phyloP scores from a whole-genome alignment of 2,797 vertebrate species.

The Tokudaia muenninki region DNA sequence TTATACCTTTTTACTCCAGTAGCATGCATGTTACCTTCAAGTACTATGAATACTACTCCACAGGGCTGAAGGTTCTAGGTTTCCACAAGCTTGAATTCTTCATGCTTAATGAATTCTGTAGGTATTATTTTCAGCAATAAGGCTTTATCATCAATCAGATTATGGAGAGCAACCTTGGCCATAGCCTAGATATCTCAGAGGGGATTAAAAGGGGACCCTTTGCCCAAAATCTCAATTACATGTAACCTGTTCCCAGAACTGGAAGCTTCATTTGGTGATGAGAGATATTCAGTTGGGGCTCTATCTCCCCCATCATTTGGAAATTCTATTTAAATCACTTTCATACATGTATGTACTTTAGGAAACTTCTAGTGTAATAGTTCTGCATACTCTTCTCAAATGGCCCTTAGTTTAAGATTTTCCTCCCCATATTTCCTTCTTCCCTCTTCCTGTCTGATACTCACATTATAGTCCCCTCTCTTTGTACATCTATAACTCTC shows the following conservation, averaged over 20 bases:
- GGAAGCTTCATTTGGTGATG: too few relatives aligned
- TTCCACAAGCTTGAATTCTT: background rate
- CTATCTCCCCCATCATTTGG: background rate
- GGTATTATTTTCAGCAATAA: background rate
- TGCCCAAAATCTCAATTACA: background rate
- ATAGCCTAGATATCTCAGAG: background rate
- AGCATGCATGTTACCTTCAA: background rate
- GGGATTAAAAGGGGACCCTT: background rate
- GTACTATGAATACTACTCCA: background rate
- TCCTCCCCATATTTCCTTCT: background rate
- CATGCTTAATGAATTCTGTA: background rate
- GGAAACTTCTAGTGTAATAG: background rate
- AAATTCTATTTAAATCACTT: background rate
- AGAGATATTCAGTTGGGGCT: background rate
- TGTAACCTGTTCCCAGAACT: background rate
- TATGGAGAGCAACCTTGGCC: background rate
- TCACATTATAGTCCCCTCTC: background rate
- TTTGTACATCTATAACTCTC: background rate
- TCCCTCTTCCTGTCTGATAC: background rate
- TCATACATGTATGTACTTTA: background rate
- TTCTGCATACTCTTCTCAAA: background rate
- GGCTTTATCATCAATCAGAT: too few relatives aligned
- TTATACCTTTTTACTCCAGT: background rate
- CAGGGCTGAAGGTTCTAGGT: background rate
- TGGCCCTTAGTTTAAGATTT: too few relatives aligned